These are phyloP conservation scores for Pterocles gutturalis DNA, from an alignment of 2,113 vertebrate species.

Conservation along the genomic window DNA sequence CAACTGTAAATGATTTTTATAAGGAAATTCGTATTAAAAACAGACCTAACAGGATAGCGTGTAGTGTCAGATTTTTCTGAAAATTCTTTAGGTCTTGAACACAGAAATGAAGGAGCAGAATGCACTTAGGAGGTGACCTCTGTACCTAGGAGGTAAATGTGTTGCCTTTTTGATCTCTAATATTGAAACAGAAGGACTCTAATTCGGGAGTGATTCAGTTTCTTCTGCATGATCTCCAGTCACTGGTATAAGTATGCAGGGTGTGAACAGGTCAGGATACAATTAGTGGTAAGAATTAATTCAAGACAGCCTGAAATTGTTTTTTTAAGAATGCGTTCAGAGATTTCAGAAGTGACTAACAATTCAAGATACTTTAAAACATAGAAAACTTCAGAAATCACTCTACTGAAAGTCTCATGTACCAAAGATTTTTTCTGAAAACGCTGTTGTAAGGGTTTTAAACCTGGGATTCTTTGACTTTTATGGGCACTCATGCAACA, in stretches of 20 bases:
- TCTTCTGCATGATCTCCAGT: not conserved
- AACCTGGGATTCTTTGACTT: fast-evolving
- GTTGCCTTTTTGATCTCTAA: not conserved
- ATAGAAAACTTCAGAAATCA: not conserved
- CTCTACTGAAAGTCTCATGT: not conserved
- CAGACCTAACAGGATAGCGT: not conserved
- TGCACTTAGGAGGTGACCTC: not conserved
- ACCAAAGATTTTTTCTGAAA: not conserved
- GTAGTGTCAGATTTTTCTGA: not conserved
- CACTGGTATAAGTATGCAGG: not conserved
- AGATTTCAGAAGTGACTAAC: not conserved
- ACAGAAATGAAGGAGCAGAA: not conserved
- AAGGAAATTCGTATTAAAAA: slow-evolving; percentile 11
- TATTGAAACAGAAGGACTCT: not conserved
- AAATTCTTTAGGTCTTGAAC: not conserved
- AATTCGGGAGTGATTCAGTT: not conserved
- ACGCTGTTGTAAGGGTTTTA: not conserved
- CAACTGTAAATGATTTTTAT: not conserved
- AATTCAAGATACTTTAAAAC: not conserved
- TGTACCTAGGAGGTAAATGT: not conserved
- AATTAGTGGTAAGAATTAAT: not conserved
- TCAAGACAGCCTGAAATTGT: not conserved
- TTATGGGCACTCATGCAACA: fast-evolving
- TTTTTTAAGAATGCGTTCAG: not conserved
- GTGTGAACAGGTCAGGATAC: not conserved